phyloP scores from a whole-genome alignment of 2,888 invertebrate species.

The Rhyacophila evoluta region DNA sequence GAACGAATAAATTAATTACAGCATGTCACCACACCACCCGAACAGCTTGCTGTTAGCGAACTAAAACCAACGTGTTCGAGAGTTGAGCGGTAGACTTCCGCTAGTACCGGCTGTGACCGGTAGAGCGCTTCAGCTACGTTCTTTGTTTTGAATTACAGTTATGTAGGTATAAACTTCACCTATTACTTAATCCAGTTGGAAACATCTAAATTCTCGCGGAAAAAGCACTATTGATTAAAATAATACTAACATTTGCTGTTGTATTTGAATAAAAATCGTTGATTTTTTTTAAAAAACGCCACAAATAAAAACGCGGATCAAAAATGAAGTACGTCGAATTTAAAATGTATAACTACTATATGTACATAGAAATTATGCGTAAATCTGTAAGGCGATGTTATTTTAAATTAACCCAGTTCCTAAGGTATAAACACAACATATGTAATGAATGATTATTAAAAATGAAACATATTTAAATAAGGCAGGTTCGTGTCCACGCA shows the following conservation, averaged over 20 bases:
- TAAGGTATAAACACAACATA: too few species aligned
- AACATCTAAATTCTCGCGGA: constrained; percentile 23
- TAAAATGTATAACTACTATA: too few species aligned
- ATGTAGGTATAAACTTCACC: constrained; percentile 20
- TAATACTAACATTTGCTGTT: neutral
- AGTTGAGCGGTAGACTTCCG: constrained; percentile 32
- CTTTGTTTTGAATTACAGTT: constrained; percentile 42
- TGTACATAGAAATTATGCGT: too few species aligned
- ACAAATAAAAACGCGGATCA: too few species aligned
- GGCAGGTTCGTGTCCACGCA: too few species aligned
- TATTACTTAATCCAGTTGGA: constrained; percentile 27
- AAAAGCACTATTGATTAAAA: neutral
- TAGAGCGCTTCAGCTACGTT: constrained; percentile 30
- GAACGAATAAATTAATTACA: neutral
- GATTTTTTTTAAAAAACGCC: too few species aligned
- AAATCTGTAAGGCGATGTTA: too few species aligned
- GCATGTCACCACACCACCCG: neutral
- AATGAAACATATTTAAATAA: too few species aligned
- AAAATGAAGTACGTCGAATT: too few species aligned
- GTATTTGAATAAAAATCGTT: too few species aligned
- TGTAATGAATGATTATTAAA: too few species aligned
- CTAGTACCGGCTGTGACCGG: constrained; percentile 32
- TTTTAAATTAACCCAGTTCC: too few species aligned
- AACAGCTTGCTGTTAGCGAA: constrained; percentile 35
- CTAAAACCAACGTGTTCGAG: constrained; percentile 39